Evolutionary conservation across 2,113 vertebrate species (phyloP), one percentile per base, ranked within the genome.

Genomic region (Oreochromis tanganicae): DNA sequence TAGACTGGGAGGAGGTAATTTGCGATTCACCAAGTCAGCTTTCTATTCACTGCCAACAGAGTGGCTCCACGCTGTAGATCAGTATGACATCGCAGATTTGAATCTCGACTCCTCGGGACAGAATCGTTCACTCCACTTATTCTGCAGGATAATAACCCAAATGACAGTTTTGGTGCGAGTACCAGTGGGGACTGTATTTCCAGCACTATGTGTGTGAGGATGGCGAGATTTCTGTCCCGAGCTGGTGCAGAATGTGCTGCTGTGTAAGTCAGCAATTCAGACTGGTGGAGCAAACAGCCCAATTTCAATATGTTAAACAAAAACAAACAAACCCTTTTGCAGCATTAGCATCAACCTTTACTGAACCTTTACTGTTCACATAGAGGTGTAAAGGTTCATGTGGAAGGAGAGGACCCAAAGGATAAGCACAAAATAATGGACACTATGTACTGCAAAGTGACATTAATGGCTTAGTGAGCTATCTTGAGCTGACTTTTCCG

Each of bases 11-110:
- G 52, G 27, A 13, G 32, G 24, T 83, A n/a, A 75, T 86, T 81
- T 91, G 81, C 34, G 19, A 84, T 87, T 89, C 56, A 79, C 80
- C 59, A 84, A 85, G 81, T 73, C 82, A 59, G 75, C 46, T 41
- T 24, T 63, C 59, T 78, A 41, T 85, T 87, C 75, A 43, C 75
- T 48, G 56, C 78, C 36, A 52, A 14, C 55, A 85, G n/a, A 81
- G 34, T 8, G 34, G 78, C 27, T 84, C 66, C 38, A 36, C 2
- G 2, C 87, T 38, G 88, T 84, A 84, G 63, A 91, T 91, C 93
- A 88, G 61, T 48, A 34, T 55, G 63, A 86, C 88, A 86, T 87
- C 81, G 87, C 87, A 87, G 48, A 78, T 81, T 57, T 46, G n/a
- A 81, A 85, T 59, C 82, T 52, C 9, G 7, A 63, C 82, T 78